Evolutionary conservation across 2,888 invertebrate species (phyloP).

Genomic region (Molanna angustata): DNA sequence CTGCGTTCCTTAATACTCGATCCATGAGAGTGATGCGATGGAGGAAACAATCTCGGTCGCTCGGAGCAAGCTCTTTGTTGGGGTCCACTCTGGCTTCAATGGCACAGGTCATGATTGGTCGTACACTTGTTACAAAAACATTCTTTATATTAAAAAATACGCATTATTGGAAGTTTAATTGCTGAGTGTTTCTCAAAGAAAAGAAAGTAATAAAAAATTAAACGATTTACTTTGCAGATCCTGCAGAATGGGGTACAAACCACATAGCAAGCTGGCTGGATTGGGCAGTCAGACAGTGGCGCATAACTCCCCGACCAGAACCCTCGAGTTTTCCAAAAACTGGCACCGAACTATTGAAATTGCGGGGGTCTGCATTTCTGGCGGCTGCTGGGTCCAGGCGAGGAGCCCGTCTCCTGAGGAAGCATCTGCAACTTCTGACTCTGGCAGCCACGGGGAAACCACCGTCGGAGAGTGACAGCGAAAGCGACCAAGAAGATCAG

Average conservation of each 20-base stretch:
- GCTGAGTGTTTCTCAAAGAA: no score
- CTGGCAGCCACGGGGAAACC: slow-evolving; percentile 50
- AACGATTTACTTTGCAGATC: no score
- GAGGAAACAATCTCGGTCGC: no score
- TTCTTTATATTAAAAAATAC: no score
- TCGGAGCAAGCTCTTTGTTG: no score
- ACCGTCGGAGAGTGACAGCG: slow-evolving; percentile 35
- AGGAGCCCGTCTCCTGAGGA: slow-evolving; percentile 51
- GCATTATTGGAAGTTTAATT: no score
- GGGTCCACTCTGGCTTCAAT: no score
- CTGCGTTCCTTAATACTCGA: no score
- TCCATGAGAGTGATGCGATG: no score
- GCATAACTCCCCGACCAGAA: slow-evolving; percentile 50
- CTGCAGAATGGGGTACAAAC: slow-evolving; percentile 49
- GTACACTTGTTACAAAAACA: no score
- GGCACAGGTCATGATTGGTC: no score
- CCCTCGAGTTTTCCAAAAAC: slow-evolving; percentile 48
- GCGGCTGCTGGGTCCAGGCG: slow-evolving; percentile 47
- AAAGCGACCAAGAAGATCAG: slow-evolving; percentile 3
- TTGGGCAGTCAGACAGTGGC: slow-evolving; percentile 53
- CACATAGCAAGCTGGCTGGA: slow-evolving; percentile 55
- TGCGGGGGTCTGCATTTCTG: slow-evolving; percentile 56
- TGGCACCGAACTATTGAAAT: slow-evolving; percentile 48
- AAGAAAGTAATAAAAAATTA: no score
- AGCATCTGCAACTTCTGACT: slow-evolving; percentile 51